Evolutionary conservation across 2,113 vertebrate genomes (phyloP), one percentile per base, ranked within the genome.

Genomic region (Tautogolabrus adspersus): DNA sequence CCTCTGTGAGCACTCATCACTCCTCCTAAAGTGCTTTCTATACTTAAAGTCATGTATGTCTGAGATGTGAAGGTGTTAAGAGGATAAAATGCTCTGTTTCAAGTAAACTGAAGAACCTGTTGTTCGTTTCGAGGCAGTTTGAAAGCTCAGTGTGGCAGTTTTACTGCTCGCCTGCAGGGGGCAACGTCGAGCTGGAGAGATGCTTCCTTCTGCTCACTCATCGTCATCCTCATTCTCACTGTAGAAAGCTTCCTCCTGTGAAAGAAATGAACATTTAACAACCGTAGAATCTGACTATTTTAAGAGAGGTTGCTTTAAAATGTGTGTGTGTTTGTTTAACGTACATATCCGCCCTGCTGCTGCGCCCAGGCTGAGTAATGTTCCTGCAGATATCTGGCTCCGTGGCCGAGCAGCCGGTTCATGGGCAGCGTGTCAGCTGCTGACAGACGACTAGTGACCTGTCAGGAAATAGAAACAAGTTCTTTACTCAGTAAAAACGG

Each of bases 321-420:
- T 19, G 18, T n/a, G 19, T 54, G 12, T 37, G 57, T n/a, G 19
- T 54, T 12, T 37, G 57, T 6, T 5, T n/a, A 0, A 87, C 96
- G 65, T 89, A 98, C 97, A 83, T 96, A 96, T 87, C 96, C 96
- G 0, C 95, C 95, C 0, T 94, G 94, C 66, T 91, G 66, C 71
- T 88, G 79, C 16, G 92, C 86, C 96, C 96, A 97, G 0, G 88
- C n/a, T 0, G 89, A 93, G 68, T 94, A 96, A 51, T 96, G 68
- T 1, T 95, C 87, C 67, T 91, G 91, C 12, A 98, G 92, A 69
- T 96, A 98, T 76, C 81, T 92, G n/a, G 87, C 87, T 5, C 97
- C 97, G 2, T 95, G 95, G 40, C 92, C 91, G 38, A 96, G 81
- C 68, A 96, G 79, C 18, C 72, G 67, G 83, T 85, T 96, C 93